phyloP scores from a whole-genome alignment of 2,888 invertebrate species.

The Leptopilina drosophilae region DNA sequence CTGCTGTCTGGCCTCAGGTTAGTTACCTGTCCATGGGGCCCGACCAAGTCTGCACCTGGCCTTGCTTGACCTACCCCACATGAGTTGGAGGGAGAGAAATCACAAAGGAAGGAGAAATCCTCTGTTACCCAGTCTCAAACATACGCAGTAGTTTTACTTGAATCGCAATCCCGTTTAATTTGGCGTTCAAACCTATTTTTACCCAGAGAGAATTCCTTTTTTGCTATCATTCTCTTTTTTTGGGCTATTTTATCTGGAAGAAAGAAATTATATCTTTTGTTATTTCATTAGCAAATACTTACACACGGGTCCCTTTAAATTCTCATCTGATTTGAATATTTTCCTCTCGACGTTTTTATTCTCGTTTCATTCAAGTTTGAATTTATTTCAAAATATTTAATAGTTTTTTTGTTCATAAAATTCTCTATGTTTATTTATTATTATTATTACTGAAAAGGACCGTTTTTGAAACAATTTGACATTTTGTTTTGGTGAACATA shows the following conservation, averaged over 20 bases:
- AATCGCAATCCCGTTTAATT: slow-evolving; percentile 32
- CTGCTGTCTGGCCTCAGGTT: slow-evolving; percentile 48
- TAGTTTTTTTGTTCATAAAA: no score
- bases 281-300: no score
- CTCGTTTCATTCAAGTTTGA: no score
- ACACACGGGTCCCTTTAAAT: no score
- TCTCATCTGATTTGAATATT: no score
- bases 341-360: no score
- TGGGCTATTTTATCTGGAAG: neutral
- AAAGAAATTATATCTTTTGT: no score
- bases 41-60: slow-evolving; percentile 53
- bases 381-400: no score
- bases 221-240: neutral
- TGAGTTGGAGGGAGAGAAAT: slow-evolving; percentile 60
- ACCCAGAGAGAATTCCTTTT: neutral
- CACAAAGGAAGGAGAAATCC: slow-evolving; percentile 52
- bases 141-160: slow-evolving; percentile 29
- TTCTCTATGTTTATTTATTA: no score
- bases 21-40: slow-evolving; percentile 52
- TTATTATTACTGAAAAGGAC: no score
- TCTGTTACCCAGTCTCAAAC: slow-evolving; percentile 42
- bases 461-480: no score
- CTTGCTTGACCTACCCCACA: slow-evolving; percentile 60
- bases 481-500: no score
- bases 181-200: neutral